A percentile compares a stretch with the other conserved stretches of the same genome.
phyloP scores from a whole-genome alignment of 2,113 vertebrate genomes.

The Sclerurus mexicanus region DNA sequence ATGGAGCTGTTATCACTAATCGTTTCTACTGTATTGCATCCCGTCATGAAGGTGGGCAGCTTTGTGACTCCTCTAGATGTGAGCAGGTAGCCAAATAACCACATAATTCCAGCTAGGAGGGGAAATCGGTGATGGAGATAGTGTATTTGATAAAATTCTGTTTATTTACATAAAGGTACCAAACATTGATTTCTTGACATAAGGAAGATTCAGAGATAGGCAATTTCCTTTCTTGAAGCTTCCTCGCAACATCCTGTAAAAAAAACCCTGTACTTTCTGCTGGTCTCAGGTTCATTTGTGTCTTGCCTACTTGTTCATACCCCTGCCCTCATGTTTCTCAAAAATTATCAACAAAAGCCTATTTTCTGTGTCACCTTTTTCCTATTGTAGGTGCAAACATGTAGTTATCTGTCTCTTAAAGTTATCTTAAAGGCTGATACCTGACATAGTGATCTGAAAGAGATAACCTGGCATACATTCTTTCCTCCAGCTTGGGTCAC shows the following conservation, averaged over 20 bases:
- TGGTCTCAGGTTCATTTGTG: not conserved
- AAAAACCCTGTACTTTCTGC: not conserved
- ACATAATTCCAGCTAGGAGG: not conserved
- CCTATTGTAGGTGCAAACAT: not conserved
- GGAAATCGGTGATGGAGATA: not conserved
- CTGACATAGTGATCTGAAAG: not conserved
- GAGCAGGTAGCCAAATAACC: not conserved
- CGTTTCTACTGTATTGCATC: not conserved
- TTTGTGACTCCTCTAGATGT: not conserved
- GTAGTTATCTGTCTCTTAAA: not conserved
- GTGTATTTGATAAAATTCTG: not conserved
- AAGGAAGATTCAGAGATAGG: not conserved
- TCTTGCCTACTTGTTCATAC: not conserved
- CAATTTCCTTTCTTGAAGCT: not conserved
- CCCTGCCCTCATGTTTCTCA: rapidly evolving
- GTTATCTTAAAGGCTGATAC: not conserved
- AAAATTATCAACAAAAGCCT: not conserved
- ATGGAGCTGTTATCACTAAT: not conserved
- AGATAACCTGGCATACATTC: not conserved
- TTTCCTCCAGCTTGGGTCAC: not conserved
- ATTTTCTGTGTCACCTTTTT: not conserved
- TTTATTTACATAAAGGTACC: not conserved
- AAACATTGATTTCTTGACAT: not conserved
- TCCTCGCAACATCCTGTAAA: not conserved
- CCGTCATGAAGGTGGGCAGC: not conserved